phyloP scores from a whole-genome alignment of 2,888 invertebrate species.

The Eudasyphora cyanicolor region DNA sequence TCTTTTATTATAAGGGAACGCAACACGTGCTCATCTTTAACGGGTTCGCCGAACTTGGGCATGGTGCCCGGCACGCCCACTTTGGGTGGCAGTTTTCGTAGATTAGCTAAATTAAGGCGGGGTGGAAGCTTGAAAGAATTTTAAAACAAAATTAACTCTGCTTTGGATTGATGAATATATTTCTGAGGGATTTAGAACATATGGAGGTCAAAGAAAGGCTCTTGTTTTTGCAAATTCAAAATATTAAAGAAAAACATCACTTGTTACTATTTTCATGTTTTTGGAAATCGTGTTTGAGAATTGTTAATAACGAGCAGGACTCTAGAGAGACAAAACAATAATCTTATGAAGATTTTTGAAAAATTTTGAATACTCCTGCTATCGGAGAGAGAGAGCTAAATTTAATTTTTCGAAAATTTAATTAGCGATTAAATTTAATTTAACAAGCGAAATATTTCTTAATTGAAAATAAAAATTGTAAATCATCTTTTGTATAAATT shows the following conservation, averaged over 20 bases:
- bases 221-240: slow-evolving; percentile 7
- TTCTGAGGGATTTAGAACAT: neutral
- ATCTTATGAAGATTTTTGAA: neutral
- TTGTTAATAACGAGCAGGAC: slow-evolving; percentile 9
- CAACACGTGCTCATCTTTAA: slow-evolving; percentile 42
- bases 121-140: slow-evolving; percentile 76
- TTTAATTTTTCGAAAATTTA: neutral
- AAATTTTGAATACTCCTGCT: neutral
- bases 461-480: slow-evolving; percentile 3
- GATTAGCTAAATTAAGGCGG: slow-evolving; percentile 74
- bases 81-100: slow-evolving; percentile 66
- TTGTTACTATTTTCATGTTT: neutral
- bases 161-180: neutral
- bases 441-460: neutral
- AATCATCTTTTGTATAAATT: slow-evolving; percentile 12
- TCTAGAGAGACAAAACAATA: neutral
- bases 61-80: slow-evolving; percentile 34
- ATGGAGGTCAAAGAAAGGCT: slow-evolving; percentile 13
- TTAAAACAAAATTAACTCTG: no score
- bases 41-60: slow-evolving; percentile 48
- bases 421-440: no score
- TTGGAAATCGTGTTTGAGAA: neutral
- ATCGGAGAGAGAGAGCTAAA: no score
- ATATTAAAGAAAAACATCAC: slow-evolving; percentile 17
- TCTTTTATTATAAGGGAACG: slow-evolving; percentile 70